A percentile compares a stretch with the other conserved stretches of the same genome.
phyloP scores from a whole-genome alignment of 2,888 invertebrate species.

The Parnassius glacialis region DNA sequence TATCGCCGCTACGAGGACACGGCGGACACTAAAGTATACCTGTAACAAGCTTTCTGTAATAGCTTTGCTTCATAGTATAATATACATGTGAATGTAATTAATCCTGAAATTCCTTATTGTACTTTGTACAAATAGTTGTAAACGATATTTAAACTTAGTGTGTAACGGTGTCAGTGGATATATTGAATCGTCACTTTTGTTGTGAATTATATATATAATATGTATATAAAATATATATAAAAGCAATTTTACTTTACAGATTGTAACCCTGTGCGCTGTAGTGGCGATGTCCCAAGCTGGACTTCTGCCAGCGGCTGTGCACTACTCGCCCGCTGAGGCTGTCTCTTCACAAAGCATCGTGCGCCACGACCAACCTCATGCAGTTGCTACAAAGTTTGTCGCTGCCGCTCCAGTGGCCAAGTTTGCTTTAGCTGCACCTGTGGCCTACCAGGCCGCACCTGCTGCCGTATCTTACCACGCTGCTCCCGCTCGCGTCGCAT shows the following conservation, averaged over 20 bases:
- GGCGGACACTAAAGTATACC: no score
- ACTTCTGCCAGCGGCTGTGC: constrained; percentile 53
- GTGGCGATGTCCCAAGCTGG: constrained; percentile 44
- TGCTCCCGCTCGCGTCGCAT: constrained; percentile 30
- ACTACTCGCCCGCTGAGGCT: constrained; percentile 51
- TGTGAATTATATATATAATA: not conserved
- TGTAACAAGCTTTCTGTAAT: no score
- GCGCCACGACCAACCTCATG: constrained; percentile 52
- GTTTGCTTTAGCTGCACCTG: constrained; percentile 36
- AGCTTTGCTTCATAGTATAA: no score
- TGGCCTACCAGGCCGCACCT: constrained; percentile 48
- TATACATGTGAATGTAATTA: no score
- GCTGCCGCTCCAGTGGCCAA: constrained; percentile 38
- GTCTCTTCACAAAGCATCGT: constrained; percentile 59
- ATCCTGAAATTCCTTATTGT: no score
- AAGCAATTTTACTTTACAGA: constrained; percentile 30
- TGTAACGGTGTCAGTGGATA: no score
- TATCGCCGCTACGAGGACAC: no score
- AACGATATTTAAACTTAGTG: no score
- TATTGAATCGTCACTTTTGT: no score
- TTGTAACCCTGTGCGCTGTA: constrained; percentile 40
- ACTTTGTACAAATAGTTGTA: no score
- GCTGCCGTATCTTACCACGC: constrained; percentile 8
- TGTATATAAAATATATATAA: no score
- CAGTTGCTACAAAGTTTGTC: constrained; percentile 38